Base-by-base conservation (phyloP, 1,140 invertebrate species). In the Vanessa tameamea region DNA sequence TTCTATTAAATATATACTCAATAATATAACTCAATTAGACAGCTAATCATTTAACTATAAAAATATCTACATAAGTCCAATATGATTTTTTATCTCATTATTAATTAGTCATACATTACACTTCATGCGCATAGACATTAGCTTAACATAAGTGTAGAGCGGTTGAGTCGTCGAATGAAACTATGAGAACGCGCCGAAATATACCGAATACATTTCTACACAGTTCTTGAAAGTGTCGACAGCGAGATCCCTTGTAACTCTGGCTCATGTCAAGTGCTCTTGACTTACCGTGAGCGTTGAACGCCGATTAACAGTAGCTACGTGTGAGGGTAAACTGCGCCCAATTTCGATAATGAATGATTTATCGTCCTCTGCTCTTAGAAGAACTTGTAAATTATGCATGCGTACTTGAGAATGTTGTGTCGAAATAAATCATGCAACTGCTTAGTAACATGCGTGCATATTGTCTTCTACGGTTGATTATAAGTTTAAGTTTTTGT, bases 251-350 rank as follows among this genome's bases (percentile, higher is more conserved):
- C 59, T 68, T n/a, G 59, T 61, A 37, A 31, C 64, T 61, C 31
- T 69, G 66, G 66, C 55, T 53, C 61, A 66, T 26, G 31, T 67
- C 76, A 71, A 68, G 65, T 68, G 72, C 55, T 64, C 72, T 64
- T 61, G 75, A 72, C 66, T 78, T 73, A 78, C 70, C 67, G 37
- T 37, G 64, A 64, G 66, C 50, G 65, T 31, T 74, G 72, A 74
- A 69, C 53, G 68, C 59, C 70, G 69, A 78, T 78, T 69, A 78
- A 74, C 76, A 72, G 72, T 78, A 74, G 76, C 69, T 68, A 74
- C 68, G 72, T 69, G 66, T 64, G 59, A 69, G 66, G 53, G 61
- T 51, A 55, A 47, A 48, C 55, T 69, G 67, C 37, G 11, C 37
- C 53, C 53, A 37, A 47, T 9, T 23, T n/a, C 15, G 55, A 59